phyloP scores from a whole-genome alignment of 1,140 invertebrate genomes.

The Chlorops oryzae region DNA sequence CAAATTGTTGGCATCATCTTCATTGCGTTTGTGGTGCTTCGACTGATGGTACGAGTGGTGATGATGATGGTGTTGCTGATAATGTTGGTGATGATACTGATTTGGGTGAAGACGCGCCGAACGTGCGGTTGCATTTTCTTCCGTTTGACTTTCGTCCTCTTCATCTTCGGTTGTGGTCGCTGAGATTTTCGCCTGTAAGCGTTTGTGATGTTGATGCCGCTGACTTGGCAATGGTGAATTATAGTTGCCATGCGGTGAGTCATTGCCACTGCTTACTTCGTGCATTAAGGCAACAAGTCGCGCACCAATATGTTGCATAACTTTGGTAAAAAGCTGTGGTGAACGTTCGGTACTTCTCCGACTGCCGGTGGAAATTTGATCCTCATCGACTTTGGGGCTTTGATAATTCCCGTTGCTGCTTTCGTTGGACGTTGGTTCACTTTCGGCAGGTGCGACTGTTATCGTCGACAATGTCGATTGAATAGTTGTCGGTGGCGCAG shows the following conservation, averaged over 20 bases:
- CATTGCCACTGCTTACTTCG: slow-evolving; percentile 71
- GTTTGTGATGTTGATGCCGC: slow-evolving; percentile 52
- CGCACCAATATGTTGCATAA: slow-evolving; percentile 87
- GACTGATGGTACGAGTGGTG: slow-evolving; percentile 21
- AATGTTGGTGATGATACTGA: slow-evolving; percentile 1
- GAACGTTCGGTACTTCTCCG: slow-evolving; percentile 59
- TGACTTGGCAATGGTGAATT: slow-evolving; percentile 49
- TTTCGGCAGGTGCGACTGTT: neutral
- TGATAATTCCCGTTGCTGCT: neutral
- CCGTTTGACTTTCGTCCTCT: slow-evolving; percentile 50
- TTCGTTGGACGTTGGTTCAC: slow-evolving; percentile 5
- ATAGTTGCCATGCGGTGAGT: slow-evolving; percentile 49
- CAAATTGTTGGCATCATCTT: slow-evolving; percentile 37
- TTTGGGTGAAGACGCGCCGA: neutral
- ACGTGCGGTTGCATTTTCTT: slow-evolving; percentile 5
- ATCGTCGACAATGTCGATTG: neutral
- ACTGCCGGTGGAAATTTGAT: slow-evolving; percentile 18
- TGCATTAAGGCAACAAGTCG: slow-evolving; percentile 87
- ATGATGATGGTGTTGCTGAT: slow-evolving; percentile 16
- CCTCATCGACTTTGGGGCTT: slow-evolving; percentile 14
- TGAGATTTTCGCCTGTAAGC: slow-evolving; percentile 54
- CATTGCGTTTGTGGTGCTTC: slow-evolving; percentile 1
- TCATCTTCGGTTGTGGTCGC: slow-evolving; percentile 76
- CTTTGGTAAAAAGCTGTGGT: slow-evolving; percentile 81
- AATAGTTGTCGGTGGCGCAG: neutral